Base-by-base conservation (phyloP, 2,888 invertebrate species). In the Melangyna quadrimaculata region DNA sequence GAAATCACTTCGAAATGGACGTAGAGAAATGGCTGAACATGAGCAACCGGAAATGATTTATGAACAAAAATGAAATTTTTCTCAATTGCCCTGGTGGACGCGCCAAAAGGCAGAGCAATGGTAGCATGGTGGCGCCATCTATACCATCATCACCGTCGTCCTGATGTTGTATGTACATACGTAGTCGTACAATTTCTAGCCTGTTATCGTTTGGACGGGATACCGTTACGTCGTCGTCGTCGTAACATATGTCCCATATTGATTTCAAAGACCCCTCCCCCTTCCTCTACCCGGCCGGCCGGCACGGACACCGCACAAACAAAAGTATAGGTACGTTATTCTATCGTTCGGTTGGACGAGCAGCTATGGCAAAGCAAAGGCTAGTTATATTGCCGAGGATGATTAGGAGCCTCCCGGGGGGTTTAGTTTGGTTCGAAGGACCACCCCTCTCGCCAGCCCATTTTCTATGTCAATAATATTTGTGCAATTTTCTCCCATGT, bases 41-140 rank as follows among this genome's bases (percentile, higher is more conserved):
- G 84, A 83, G 73, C 80, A 75, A 72, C 80, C 84, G 84, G 80
- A 84, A 80, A 86, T 86, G 86, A 86, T 86, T 86, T 86, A 86
- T 86, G 86, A 81, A 86, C 86, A 81, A 70, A 81, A 81, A 86
- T 86, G 77, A 73, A 73, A 77, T 73, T 86, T 78, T 73, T 78
- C 78, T 72, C 81, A 78, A 78, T 81, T 80, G 80, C 37, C 65
- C 37, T 57, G 51, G 59, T 37, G 65, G 57, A 67, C 43, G 78
- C 67, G 57, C 73, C 83, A 79, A 84, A 65, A 75, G 84, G 84
- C 59, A 75, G 75, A 67, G 48, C 22, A 51, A 51, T 24, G 67
- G 24, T 10, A 51, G 67, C 67, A 51, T 24, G 67, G 24, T 10
- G 67, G 67, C 67, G 67, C 67, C 67, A 67, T 48, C 8, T 2